These are phyloP conservation scores for Sorex maritimensis DNA, from an alignment of 2,797 vertebrate species.

Conservation along the genomic window DNA sequence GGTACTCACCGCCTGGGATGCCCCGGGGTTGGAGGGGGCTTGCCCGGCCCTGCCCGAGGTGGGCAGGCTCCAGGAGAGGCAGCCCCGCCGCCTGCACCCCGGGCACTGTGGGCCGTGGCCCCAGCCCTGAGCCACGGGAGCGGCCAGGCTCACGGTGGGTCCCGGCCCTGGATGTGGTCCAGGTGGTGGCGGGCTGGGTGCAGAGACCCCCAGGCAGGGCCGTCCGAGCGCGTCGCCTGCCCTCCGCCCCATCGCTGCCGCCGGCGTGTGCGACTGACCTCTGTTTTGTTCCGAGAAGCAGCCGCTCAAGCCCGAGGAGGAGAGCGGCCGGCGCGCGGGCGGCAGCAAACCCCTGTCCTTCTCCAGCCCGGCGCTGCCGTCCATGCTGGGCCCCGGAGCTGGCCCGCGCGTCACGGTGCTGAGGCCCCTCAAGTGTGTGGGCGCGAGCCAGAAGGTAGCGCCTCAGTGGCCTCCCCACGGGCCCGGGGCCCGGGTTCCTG, in stretches of 20 bases:
- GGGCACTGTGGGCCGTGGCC: too few relatives aligned
- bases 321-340: slow-evolving; percentile 84
- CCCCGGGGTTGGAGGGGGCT: too few relatives aligned
- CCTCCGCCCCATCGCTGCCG: too few relatives aligned
- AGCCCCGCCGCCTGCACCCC: too few relatives aligned
- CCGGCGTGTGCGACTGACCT: background rate
- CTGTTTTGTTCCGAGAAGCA: slow-evolving; percentile 85
- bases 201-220: background rate
- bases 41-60: too few relatives aligned
- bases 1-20: slow-evolving; percentile 81
- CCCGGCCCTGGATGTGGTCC: too few relatives aligned
- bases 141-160: too few relatives aligned
- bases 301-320: slow-evolving; percentile 84
- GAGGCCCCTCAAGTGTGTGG: slow-evolving; percentile 90
- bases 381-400: slow-evolving; percentile 84
- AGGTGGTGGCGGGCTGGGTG: too few relatives aligned
- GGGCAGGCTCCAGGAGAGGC: too few relatives aligned
- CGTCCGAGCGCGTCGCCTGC: too few relatives aligned
- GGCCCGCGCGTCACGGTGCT: slow-evolving; percentile 88
- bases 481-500: background rate
- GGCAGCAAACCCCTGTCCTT: slow-evolving; percentile 87
- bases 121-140: too few relatives aligned
- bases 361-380: slow-evolving; percentile 87
- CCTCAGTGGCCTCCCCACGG: rapidly evolving
- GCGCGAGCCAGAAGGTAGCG: slow-evolving; percentile 91